Evolutionary conservation across 2,113 vertebrate species (phyloP).

Genomic region (Mungos mungo): DNA sequence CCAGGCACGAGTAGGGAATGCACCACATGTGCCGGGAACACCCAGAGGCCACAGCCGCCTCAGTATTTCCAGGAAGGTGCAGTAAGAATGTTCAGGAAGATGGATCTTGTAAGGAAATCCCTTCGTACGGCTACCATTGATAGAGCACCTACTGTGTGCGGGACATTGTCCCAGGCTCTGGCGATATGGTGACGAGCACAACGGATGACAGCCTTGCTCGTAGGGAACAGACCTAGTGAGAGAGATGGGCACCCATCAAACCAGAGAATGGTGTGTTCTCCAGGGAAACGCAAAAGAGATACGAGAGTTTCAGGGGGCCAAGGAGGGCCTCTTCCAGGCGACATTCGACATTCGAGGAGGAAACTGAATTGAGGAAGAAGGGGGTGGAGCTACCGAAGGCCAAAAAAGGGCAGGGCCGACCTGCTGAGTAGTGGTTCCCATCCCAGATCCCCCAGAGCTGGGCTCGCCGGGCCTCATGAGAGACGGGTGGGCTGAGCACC

Average conservation of each 20-base stretch:
- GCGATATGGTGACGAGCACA: accelerated
- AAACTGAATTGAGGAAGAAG: background rate
- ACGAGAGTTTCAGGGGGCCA: accelerated
- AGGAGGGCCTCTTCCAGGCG: background rate
- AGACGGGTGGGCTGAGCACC: background rate
- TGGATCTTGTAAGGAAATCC: background rate
- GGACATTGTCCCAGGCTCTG: background rate
- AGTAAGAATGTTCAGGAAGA: background rate
- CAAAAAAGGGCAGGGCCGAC: background rate
- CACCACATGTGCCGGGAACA: background rate
- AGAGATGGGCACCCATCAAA: background rate
- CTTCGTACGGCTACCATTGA: background rate
- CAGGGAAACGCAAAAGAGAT: background rate
- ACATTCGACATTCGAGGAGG: background rate
- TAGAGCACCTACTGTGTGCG: background rate
- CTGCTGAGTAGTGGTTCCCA: background rate
- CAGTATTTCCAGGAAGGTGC: background rate
- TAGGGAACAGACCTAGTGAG: background rate
- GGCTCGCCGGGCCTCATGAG: background rate
- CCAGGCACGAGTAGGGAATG: background rate
- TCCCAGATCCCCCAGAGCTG: background rate
- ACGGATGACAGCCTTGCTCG: background rate
- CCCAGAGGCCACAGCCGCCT: background rate
- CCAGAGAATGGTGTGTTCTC: background rate
- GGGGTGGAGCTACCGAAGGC: accelerated